Evolutionary conservation across 2,888 invertebrate genomes (phyloP).

Genomic region (Notocelia uddmanniana): DNA sequence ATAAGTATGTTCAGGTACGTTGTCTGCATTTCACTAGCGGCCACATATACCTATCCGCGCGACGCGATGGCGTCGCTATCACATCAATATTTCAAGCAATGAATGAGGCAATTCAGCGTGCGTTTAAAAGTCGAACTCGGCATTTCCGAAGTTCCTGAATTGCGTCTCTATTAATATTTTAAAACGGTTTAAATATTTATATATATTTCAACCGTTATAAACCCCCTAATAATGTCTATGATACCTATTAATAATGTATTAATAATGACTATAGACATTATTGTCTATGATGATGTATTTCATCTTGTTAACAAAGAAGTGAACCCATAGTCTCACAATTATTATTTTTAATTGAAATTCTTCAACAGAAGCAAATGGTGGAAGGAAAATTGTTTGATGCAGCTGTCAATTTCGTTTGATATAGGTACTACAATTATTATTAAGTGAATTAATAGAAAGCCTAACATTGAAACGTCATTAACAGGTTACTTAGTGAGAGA

Average conservation of each 20-base stretch:
- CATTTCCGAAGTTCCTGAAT: too few species aligned
- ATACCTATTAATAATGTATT: too few species aligned
- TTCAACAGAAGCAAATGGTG: not conserved
- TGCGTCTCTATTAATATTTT: too few species aligned
- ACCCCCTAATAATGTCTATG: too few species aligned
- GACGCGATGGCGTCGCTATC: conserved; percentile 19
- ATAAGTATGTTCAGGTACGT: too few species aligned
- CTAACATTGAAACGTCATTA: not conserved
- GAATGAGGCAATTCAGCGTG: conserved; percentile 21
- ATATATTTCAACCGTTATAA: too few species aligned
- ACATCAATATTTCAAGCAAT: conserved; percentile 38
- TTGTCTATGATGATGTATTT: too few species aligned
- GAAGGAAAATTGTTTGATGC: conserved; percentile 3
- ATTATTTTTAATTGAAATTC: conserved; percentile 32
- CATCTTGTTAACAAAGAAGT: conserved; percentile 9
- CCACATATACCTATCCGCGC: not conserved
- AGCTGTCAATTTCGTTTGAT: conserved; percentile 10
- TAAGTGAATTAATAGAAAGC: not conserved
- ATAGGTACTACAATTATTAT: not conserved
- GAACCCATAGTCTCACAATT: not conserved
- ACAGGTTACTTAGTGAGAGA: not conserved
- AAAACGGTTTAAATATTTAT: too few species aligned
- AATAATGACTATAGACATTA: too few species aligned
- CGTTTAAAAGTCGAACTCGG: conserved; percentile 28
- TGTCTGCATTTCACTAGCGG: conserved; percentile 26